These are phyloP conservation scores for Perognathus longimembris DNA, from an alignment of 2,113 vertebrate genomes.

Conservation along the genomic window DNA sequence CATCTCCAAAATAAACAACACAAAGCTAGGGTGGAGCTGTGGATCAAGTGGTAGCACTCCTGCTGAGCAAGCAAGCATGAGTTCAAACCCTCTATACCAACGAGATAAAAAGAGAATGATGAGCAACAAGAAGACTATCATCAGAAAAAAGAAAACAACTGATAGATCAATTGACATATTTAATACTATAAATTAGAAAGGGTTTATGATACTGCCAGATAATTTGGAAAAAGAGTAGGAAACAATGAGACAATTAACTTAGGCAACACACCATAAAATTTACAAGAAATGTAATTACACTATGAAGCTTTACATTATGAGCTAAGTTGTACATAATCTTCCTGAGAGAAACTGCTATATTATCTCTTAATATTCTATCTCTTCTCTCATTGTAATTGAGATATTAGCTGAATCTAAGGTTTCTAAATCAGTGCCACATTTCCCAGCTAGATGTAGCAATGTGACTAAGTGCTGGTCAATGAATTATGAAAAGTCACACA, in stretches of 20 bases:
- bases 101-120: neutral
- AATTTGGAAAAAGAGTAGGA: slow-evolving; percentile 29
- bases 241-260: neutral
- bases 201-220: slow-evolving; percentile 17
- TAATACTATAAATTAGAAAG: neutral
- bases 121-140: neutral
- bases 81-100: too few species aligned
- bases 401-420: neutral
- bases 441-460: neutral
- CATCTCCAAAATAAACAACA: neutral
- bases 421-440: neutral
- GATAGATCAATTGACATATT: neutral
- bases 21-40: too few species aligned
- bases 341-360: neutral
- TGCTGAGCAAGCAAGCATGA: too few species aligned
- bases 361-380: neutral
- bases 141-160: neutral
- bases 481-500: neutral
- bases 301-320: slow-evolving; percentile 29
- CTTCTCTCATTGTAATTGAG: neutral
- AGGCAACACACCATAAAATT: neutral
- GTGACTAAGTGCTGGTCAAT: neutral
- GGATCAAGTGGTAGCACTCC: too few species aligned
- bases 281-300: slow-evolving; percentile 32
- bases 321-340: slow-evolving; percentile 35